Percentiles rank a stretch among this genome's conserved stretches.
These are phyloP conservation scores for Peromyscus melanophrys DNA, from an alignment of 2,797 vertebrate species.

Conservation along the genomic window DNA sequence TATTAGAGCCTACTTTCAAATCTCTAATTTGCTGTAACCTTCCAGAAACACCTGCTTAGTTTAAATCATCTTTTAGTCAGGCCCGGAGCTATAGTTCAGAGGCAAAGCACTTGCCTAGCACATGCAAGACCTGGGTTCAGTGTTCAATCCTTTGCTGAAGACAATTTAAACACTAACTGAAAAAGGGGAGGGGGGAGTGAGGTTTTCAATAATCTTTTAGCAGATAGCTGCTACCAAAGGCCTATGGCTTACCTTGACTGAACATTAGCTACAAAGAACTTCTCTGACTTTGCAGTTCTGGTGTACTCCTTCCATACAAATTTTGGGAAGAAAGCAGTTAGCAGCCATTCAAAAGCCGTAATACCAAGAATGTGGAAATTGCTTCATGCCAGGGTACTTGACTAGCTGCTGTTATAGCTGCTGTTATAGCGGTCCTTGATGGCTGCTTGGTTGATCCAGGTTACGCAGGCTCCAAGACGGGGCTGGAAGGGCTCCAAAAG, in stretches of 20 bases:
- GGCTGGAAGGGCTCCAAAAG: not conserved
- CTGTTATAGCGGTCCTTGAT: not conserved
- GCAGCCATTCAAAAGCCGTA: not conserved
- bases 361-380: not conserved
- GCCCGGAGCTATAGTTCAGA: not conserved
- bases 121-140: not conserved
- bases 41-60: constrained; percentile 1
- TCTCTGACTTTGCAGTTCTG: not conserved
- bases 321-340: constrained; percentile 18
- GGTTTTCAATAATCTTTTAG: not conserved
- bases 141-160: not conserved
- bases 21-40: not conserved
- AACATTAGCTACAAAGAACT: not conserved
- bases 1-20: not conserved
- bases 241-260: constrained; percentile 5
- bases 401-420: no score
- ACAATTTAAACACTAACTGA: not conserved
- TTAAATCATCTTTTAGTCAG: not conserved
- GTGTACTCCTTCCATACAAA: not conserved
- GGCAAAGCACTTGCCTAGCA: not conserved
- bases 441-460: not conserved
- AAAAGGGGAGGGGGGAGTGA: not conserved
- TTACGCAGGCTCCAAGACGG: not conserved
- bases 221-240: not conserved
- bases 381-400: not conserved